Percentiles rank a stretch among this genome's conserved stretches.
These are phyloP conservation scores for Trichacis sp. DNA, from an alignment of 2,888 invertebrate genomes.

Conservation along the genomic window DNA sequence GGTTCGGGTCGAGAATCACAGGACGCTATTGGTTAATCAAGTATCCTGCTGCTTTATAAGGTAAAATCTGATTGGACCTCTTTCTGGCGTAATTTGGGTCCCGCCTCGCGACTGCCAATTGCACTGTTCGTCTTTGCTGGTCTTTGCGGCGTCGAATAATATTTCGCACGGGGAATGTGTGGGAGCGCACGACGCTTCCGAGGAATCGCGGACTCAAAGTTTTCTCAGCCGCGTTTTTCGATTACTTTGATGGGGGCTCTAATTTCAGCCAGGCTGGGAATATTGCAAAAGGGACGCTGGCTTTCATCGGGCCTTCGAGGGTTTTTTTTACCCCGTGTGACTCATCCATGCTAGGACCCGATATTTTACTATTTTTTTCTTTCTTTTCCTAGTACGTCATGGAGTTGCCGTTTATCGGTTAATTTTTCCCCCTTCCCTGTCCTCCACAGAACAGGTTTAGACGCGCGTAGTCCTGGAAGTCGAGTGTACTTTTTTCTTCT, in stretches of 20 bases:
- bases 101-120: constrained; percentile 65
- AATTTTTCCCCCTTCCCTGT: no score
- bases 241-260: constrained; percentile 38
- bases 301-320: constrained; percentile 21
- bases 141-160: constrained; percentile 55
- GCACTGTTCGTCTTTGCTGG: constrained; percentile 58
- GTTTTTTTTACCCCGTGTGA: constrained; percentile 16
- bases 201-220: no score
- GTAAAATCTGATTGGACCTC: constrained; percentile 68
- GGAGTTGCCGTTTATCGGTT: no score
- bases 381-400: no score
- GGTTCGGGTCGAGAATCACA: constrained; percentile 55
- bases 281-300: constrained; percentile 17
- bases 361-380: no score
- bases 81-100: constrained; percentile 65
- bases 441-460: no score
- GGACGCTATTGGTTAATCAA: constrained; percentile 67
- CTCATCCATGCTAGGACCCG: constrained; percentile 19
- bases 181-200: constrained; percentile 37
- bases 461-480: no score
- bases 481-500: no score
- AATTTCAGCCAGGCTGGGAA: constrained; percentile 19
- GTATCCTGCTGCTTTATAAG: constrained; percentile 66
- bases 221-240: constrained; percentile 29
- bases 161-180: constrained; percentile 47